Conservation (phyloP, 2,888 invertebrate species). For the Eustalomyia histrio region DNA sequence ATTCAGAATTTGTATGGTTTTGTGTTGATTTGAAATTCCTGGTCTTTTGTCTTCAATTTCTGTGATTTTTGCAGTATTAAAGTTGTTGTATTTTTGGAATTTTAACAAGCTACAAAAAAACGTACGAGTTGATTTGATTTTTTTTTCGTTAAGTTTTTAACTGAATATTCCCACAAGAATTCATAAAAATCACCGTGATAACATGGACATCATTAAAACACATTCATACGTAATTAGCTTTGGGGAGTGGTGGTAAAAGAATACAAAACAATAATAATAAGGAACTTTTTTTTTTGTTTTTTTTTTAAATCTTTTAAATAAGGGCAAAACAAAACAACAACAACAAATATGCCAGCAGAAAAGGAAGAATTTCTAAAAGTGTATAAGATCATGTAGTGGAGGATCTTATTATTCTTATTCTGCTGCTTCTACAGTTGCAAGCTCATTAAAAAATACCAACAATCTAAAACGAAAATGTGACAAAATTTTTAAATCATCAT, state of each 20-base stretch:
- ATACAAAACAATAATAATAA: constrained; percentile 46
- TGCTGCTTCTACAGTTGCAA: constrained; percentile 46
- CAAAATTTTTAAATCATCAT: constrained; percentile 78
- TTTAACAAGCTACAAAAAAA: constrained; percentile 60
- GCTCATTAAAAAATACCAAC: constrained; percentile 78
- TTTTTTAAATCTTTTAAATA: constrained; percentile 48
- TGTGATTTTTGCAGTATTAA: constrained; percentile 20
- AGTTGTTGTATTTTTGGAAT: constrained; percentile 61
- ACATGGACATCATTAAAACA: constrained; percentile 66
- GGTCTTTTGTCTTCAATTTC: constrained; percentile 32
- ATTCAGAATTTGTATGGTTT: constrained; percentile 17
- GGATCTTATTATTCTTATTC: constrained; percentile 64
- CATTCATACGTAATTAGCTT: constrained; percentile 66
- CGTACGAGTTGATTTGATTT: constrained; percentile 32
- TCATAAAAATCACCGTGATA: constrained; percentile 66
- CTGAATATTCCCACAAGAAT: constrained; percentile 66
- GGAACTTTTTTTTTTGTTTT: constrained; percentile 17
- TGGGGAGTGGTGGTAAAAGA: constrained; percentile 56
- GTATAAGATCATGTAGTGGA: constrained; percentile 51
- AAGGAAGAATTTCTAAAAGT: constrained; percentile 56
- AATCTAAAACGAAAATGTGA: constrained; percentile 78
- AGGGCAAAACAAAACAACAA: constrained; percentile 51
- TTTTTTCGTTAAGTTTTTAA: constrained; percentile 44
- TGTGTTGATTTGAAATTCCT: constrained; percentile 52
- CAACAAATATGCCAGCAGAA: constrained; percentile 22